These are phyloP conservation scores for Montipora cactus DNA, from an alignment of 64 coral and sea anemone species.

Conservation along the genomic window DNA sequence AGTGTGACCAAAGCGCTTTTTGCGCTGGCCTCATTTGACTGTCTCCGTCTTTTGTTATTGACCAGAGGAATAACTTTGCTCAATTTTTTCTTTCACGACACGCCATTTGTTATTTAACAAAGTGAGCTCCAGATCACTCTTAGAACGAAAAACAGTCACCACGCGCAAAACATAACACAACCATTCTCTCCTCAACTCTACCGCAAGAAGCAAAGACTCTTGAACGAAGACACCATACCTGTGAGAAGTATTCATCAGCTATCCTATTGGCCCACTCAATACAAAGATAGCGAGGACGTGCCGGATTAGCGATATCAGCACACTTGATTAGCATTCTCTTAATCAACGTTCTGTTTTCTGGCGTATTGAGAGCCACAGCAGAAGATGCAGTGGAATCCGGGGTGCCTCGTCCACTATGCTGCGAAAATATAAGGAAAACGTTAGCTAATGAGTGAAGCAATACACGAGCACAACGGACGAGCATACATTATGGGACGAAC, in stretches of 20 bases:
- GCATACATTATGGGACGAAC: no score
- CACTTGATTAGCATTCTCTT: constrained; percentile 99
- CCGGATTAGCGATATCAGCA: constrained; percentile 98
- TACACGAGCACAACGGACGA: not conserved
- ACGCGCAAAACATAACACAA: no score
- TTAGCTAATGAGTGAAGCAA: not conserved
- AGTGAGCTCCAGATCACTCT: no score
- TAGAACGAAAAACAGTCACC: no score
- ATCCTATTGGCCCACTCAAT: constrained; percentile 97
- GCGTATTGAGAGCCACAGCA: constrained; percentile 85
- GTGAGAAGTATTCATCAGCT: constrained; percentile 98
- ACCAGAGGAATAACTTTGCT: no score
- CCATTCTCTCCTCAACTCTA: not conserved
- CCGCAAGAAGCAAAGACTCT: not conserved
- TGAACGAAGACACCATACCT: constrained; percentile 54
- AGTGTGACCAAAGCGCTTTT: no score
- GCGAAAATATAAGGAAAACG: constrained; percentile 6
- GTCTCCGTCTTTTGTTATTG: no score
- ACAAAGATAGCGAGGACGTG: constrained; percentile 91
- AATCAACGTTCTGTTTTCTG: constrained; percentile 97
- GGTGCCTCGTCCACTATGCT: constrained; percentile 95
- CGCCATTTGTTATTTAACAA: no score
- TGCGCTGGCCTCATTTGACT: no score
- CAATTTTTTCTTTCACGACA: no score
- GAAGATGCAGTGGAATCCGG: constrained; percentile 94